Evolutionary conservation across 2,113 vertebrate genomes (phyloP).

Genomic region (Poeciliopsis retropinna): DNA sequence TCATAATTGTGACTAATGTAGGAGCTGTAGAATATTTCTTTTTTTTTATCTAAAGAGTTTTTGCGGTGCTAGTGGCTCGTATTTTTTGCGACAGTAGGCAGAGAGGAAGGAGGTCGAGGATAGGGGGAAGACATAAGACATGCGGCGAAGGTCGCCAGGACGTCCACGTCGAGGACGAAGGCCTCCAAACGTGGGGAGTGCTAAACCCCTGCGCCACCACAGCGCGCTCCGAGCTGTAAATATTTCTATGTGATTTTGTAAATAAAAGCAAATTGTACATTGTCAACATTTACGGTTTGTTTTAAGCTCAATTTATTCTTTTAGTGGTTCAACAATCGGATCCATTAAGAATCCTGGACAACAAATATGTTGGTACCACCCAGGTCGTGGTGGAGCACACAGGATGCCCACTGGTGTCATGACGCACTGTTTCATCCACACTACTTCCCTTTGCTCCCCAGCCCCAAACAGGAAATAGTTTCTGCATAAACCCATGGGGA

Average conservation of each 20-base stretch:
- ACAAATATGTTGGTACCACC: slow-evolving; percentile 51
- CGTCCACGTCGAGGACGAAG: too few species aligned
- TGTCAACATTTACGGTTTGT: slow-evolving; percentile 4
- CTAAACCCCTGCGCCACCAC: too few species aligned
- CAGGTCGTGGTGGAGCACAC: slow-evolving; percentile 42
- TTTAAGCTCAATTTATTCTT: neutral
- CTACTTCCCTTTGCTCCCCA: slow-evolving; percentile 52
- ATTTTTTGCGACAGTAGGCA: too few species aligned
- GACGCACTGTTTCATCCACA: slow-evolving; percentile 52
- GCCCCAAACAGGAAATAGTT: slow-evolving; percentile 71
- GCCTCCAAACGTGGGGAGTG: too few species aligned
- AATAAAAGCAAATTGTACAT: neutral
- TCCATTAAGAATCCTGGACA: slow-evolving; percentile 25
- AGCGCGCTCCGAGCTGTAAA: too few species aligned
- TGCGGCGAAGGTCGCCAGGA: too few species aligned
- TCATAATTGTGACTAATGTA: neutral
- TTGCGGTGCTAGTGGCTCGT: too few species aligned
- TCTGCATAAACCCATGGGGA: slow-evolving; percentile 39
- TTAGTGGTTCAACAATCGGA: slow-evolving; percentile 1
- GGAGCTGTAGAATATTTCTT: neutral
- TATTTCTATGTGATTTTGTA: neutral
- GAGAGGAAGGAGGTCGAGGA: too few species aligned
- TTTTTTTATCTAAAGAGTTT: too few species aligned
- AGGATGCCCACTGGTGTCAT: slow-evolving; percentile 55
- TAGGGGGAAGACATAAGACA: too few species aligned